Evolutionary conservation across 2,888 invertebrate species (phyloP), one percentile per base, ranked within the genome.

Genomic region (Ommatoiulus sabulosus): DNA sequence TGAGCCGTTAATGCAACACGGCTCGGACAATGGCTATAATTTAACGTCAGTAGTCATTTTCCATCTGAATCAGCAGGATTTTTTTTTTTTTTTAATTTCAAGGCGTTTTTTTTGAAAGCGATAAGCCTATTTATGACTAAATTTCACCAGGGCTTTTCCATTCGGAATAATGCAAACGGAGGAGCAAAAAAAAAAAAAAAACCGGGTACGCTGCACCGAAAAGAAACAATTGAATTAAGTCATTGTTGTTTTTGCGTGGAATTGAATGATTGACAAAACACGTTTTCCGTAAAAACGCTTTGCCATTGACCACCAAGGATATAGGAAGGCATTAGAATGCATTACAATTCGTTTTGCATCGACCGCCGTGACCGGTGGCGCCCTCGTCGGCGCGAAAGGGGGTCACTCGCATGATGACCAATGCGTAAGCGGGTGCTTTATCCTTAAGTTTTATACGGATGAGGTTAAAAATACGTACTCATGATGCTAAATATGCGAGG

Each of bases 231-330:
- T 80, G 80, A 80, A 80, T 80, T 80, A 80, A 80, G 80, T 80
- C 80, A 80, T 80, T 80, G 80, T 80, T 80, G 6, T 24, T 24
- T 80, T 80, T 80, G 3, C 72, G 24, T 52, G 24, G 24, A 8
- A 24, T 72, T 72, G n/a, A 35, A 24, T 80, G 80, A 80, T 80
- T 80, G 80, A 80, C 80, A 80, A 80, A 80, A 24, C 80, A 80
- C 80, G 80, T 80, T 80, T 80, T 35, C 10, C 24, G 10, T 2
- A 72, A 72, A 12, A 72, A 24, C 24, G 24, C 10, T 24, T 20
- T 80, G 80, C 80, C 80, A 80, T 80, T 80, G 80, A 80, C 80
- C 80, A 80, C 80, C 80, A 80, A 80, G 80, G 80, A 43, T 80
- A 12, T 80, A 80, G 80, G 80, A 80, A 80, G 80, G 35, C 80